These are phyloP conservation scores for Drosophila funebris DNA, from an alignment of 1,140 invertebrate genomes.

Conservation along the genomic window DNA sequence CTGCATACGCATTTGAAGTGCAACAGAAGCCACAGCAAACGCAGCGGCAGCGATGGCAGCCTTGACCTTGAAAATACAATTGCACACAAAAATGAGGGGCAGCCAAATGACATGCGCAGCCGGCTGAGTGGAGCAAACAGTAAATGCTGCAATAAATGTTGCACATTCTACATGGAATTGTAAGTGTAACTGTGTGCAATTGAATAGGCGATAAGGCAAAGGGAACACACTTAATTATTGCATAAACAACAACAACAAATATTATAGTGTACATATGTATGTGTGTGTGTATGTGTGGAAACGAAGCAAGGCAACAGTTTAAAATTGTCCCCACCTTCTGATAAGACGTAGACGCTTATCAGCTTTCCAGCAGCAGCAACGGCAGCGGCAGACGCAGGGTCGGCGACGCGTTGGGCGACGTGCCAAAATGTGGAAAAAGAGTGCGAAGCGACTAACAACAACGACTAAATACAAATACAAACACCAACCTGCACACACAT, in stretches of 20 bases:
- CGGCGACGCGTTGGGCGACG: slow-evolving; percentile 30
- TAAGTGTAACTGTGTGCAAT: slow-evolving; percentile 2
- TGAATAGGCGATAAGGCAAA: slow-evolving; percentile 32
- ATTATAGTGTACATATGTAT: no score
- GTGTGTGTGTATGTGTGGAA: slow-evolving; percentile 6
- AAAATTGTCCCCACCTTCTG: slow-evolving; percentile 39
- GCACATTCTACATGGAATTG: not conserved
- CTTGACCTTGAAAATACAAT: slow-evolving; percentile 66
- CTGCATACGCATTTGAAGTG: slow-evolving; percentile 67
- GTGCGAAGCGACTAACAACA: not conserved
- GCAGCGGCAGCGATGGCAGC: slow-evolving; percentile 9
- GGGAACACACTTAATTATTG: slow-evolving; percentile 45
- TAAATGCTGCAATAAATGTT: slow-evolving; percentile 17
- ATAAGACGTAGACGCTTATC: slow-evolving; percentile 35
- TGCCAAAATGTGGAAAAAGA: slow-evolving; percentile 48
- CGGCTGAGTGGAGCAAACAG: slow-evolving; percentile 24
- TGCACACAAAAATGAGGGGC: not conserved
- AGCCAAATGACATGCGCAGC: slow-evolving; percentile 48
- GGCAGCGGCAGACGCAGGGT: slow-evolving; percentile 40
- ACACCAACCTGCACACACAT: no score
- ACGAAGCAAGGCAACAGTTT: slow-evolving; percentile 31
- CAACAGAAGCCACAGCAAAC: slow-evolving; percentile 26
- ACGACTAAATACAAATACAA: not conserved
- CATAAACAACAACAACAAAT: slow-evolving; percentile 24
- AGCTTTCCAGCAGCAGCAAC: not conserved